Evolutionary conservation across 2,797 vertebrate genomes (phyloP).

Genomic region (Sitta carolinensis): DNA sequence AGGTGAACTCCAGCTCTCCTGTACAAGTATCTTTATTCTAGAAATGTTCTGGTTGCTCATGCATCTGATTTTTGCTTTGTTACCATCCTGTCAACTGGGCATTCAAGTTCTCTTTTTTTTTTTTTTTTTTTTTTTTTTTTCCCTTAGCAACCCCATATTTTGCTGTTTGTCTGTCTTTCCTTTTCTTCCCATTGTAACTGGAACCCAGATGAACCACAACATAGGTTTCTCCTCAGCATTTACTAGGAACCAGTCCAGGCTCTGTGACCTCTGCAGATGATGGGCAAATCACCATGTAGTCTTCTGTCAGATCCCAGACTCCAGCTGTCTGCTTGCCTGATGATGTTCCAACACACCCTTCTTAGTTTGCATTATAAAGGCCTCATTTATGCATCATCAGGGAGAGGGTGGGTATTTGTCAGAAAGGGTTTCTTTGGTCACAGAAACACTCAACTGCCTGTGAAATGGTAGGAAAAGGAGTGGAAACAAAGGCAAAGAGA

Average conservation of each 20-base stretch:
- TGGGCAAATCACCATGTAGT: conserved; percentile 3
- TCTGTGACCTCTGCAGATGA: conserved; percentile 5
- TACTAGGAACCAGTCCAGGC: conserved; percentile 4
- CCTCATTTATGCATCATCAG: not conserved
- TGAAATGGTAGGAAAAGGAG: not conserved
- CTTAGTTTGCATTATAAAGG: not conserved
- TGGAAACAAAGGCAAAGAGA: not conserved
- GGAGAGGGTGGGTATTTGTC: not conserved
- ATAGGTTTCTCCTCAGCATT: not conserved
- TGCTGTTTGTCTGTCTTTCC: not conserved
- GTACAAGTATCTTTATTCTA: not conserved
- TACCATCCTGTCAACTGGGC: not conserved
- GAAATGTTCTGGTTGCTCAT: not conserved
- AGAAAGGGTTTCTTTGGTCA: not conserved
- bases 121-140: not conserved
- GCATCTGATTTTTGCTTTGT: not conserved
- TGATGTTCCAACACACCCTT: not conserved
- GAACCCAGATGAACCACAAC: not conserved
- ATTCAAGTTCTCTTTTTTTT: not conserved
- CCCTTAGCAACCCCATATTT: not conserved
- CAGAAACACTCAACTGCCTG: not conserved
- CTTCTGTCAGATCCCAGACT: conserved; percentile 13
- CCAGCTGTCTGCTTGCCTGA: conserved; percentile 19
- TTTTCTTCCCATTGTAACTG: not conserved
- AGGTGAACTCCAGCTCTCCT: not conserved